phyloP scores from a whole-genome alignment of 2,797 vertebrate genomes.

The Atherinosoma microstoma region DNA sequence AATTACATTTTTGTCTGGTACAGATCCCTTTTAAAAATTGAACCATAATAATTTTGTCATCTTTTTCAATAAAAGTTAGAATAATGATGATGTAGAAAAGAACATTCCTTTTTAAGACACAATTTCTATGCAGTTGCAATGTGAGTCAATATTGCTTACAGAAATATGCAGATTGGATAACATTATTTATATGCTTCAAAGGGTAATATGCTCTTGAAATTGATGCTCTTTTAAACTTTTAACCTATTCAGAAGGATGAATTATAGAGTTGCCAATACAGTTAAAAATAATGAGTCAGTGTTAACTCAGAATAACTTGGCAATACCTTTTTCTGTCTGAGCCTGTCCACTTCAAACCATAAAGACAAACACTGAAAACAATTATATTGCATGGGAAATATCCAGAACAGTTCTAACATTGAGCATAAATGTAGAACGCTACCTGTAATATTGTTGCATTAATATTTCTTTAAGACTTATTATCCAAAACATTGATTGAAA shows the following conservation, averaged over 20 bases:
- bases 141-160: too few species aligned
- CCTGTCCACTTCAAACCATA: not conserved
- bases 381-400: not conserved
- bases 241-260: not conserved
- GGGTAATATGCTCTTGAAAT: not conserved
- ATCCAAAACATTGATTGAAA: too few species aligned
- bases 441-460: not conserved
- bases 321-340: too few species aligned
- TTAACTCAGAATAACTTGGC: not conserved
- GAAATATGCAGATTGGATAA: not conserved
- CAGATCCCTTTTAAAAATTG: too few species aligned
- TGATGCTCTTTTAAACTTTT: not conserved
- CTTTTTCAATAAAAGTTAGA: too few species aligned
- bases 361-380: not conserved
- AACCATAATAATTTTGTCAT: too few species aligned
- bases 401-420: not conserved
- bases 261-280: not conserved
- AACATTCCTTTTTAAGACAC: too few species aligned
- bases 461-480: slow-evolving; percentile 28
- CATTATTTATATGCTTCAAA: not conserved
- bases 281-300: not conserved
- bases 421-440: not conserved
- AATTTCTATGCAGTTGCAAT: too few species aligned
- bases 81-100: too few species aligned
- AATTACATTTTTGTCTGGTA: too few species aligned